Evolutionary conservation across 2,888 invertebrate species (phyloP).

Genomic region (Ashinkailepas kermadecensis): DNA sequence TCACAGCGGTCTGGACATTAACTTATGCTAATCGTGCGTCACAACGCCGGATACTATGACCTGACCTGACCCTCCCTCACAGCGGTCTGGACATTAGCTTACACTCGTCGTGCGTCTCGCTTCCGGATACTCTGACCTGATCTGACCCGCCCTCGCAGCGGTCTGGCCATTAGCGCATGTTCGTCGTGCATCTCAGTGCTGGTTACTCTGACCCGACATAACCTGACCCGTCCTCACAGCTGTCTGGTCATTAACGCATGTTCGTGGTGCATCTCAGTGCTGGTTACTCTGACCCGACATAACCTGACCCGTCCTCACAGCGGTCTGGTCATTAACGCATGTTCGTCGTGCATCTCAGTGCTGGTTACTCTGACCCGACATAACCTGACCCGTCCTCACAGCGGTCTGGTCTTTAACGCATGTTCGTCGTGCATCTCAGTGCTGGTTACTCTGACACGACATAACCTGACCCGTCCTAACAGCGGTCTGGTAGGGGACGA

Average conservation of each 20-base stretch:
- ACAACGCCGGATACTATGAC: too few relatives aligned
- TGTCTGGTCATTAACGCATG: slow-evolving; percentile 92
- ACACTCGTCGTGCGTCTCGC: too few relatives aligned
- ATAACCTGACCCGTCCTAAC: slow-evolving; percentile 32
- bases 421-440: slow-evolving; percentile 89
- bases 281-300: slow-evolving; percentile 40
- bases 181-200: too few relatives aligned
- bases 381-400: slow-evolving; percentile 41
- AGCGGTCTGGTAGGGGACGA: too few relatives aligned
- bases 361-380: slow-evolving; percentile 41
- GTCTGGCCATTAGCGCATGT: too few relatives aligned
- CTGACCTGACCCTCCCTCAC: too few relatives aligned
- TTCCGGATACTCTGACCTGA: too few relatives aligned
- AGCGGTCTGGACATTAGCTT: too few relatives aligned
- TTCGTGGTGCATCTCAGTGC: slow-evolving; percentile 81
- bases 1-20: slow-evolving; percentile 50
- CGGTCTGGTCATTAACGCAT: slow-evolving; percentile 89
- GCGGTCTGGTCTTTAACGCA: slow-evolving; percentile 89
- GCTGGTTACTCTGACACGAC: slow-evolving; percentile 41
- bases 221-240: slow-evolving; percentile 46
- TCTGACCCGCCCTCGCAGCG: too few relatives aligned
- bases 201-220: too few relatives aligned
- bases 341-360: slow-evolving; percentile 85
- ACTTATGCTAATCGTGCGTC: too few relatives aligned
- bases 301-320: slow-evolving; percentile 46